Base-by-base conservation (phyloP, 2,113 vertebrate genomes). In the Romanogobio albipinnatus region DNA sequence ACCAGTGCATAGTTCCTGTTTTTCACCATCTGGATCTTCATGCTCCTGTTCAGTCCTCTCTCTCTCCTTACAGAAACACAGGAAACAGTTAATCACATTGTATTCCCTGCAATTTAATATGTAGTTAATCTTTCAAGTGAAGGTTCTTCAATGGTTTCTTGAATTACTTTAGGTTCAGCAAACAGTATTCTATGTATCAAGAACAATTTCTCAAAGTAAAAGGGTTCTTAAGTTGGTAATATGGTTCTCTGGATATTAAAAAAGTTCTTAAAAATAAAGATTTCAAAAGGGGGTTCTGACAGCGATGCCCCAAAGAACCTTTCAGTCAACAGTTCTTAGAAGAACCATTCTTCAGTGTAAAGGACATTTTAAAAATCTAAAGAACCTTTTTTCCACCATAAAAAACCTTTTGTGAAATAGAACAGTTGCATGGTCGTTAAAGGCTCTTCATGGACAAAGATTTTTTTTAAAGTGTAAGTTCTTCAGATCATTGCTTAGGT, bases 1-100 rank as follows among this genome's bases (percentile, higher is more conserved):
- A 94, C 93, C 94, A 88, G 88, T 86, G 14, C 92, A 93, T 68
- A 91, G 17, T 11, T 91, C 90, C n/a, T 86, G 87, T 68, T 87
- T 85, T 59, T 88, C 82, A 61, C 56, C 59, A 26, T 13, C 66
- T 43, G n/a, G 29, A 19, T 26, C 11, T 17, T 33, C 29, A 7
- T 33, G 39, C 9, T 14, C 51, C 10, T 24, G 14, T n/a, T 62
- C 80, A 77, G 62, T 14, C 36, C 53, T 62, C 43, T 80, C 64
- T 14, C 17, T 45, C 19, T 66, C 75, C 84, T 86, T 19, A 13
- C 11, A 82, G 9, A 49, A 4, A 79, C 19, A 45, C 8, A 47
- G 45, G 3, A 10, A 13, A 71, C 39, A 62, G 36, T 17, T 68
- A 68, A 29, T 66, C 62, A 17, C 14, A 1, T 36, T 66, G 14